Conservation (phyloP, 2,888 invertebrate genomes). For the Syrista parreyssii region DNA sequence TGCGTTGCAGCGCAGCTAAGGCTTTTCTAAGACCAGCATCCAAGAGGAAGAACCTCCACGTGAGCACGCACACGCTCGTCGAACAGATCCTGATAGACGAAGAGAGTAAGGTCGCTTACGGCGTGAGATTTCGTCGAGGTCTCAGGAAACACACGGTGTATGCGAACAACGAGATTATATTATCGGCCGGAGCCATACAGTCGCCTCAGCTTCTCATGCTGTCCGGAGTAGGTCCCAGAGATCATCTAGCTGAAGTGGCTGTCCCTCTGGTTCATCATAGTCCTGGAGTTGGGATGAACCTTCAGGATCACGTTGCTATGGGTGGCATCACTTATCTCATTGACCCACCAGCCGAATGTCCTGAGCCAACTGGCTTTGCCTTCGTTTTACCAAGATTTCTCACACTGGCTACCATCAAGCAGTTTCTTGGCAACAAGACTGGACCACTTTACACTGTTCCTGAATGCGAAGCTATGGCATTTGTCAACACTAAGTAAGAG, state of each 20-base stretch:
- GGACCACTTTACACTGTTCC: constrained; percentile 83
- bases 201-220: constrained; percentile 89
- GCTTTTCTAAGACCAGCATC: constrained; percentile 79
- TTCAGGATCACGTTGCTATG: constrained; percentile 86
- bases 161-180: constrained; percentile 79
- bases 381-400: constrained; percentile 77
- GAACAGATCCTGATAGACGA: constrained; percentile 75
- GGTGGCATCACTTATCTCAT: constrained; percentile 79
- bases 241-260: constrained; percentile 72
- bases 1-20: constrained; percentile 87
- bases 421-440: constrained; percentile 71
- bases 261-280: constrained; percentile 73
- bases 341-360: constrained; percentile 70
- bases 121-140: constrained; percentile 75
- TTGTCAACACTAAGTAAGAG: constrained; percentile 75
- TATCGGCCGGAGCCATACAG: constrained; percentile 87
- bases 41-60: constrained; percentile 78
- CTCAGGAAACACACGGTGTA: constrained; percentile 67
- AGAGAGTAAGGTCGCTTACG: constrained; percentile 72
- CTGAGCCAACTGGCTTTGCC: constrained; percentile 68
- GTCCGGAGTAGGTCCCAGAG: constrained; percentile 81
- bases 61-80: constrained; percentile 77
- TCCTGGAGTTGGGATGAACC: constrained; percentile 82
- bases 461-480: constrained; percentile 82
- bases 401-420: constrained; percentile 71